Conservation (phyloP, 2,888 invertebrate species). For the Drosophila hawaiiensis region DNA sequence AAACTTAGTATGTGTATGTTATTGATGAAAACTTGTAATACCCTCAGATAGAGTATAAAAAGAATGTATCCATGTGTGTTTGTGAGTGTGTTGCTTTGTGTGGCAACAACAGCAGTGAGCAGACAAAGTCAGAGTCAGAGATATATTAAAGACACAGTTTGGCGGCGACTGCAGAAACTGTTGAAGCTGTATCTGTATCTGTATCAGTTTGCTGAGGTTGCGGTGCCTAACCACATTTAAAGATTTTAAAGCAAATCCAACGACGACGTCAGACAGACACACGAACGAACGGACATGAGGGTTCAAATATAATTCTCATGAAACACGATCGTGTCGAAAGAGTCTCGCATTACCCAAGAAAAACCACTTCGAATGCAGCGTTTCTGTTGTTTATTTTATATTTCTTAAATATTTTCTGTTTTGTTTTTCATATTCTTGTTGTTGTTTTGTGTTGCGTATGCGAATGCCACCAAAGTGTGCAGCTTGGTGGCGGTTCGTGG, state of each 20-base stretch:
- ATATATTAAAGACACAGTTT: conserved; percentile 29
- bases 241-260: conserved; percentile 48
- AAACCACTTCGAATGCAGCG: conserved; percentile 51
- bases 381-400: conserved; percentile 17
- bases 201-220: conserved; percentile 29
- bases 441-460: conserved; percentile 9
- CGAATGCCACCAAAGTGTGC: conserved; percentile 25
- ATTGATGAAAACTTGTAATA: background rate
- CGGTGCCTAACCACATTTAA: conserved; percentile 77
- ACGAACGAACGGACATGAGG: background rate
- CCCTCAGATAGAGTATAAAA: background rate
- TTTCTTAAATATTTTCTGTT: conserved; percentile 9
- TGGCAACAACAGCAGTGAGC: conserved; percentile 31
- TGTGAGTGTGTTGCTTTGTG: conserved; percentile 15
- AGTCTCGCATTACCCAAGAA: conserved; percentile 71
- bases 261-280: conserved; percentile 29
- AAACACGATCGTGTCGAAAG: conserved; percentile 74
- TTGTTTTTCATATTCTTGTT: conserved; percentile 5
- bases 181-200: conserved; percentile 12
- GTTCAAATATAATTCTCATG: conserved; percentile 62
- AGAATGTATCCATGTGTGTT: background rate
- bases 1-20: background rate
- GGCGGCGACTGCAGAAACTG: conserved; percentile 38
- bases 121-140: conserved; percentile 27
- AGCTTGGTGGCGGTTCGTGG: conserved; percentile 49